These are phyloP conservation scores for Strix uralensis DNA, from an alignment of 2,113 vertebrate genomes.

Conservation along the genomic window DNA sequence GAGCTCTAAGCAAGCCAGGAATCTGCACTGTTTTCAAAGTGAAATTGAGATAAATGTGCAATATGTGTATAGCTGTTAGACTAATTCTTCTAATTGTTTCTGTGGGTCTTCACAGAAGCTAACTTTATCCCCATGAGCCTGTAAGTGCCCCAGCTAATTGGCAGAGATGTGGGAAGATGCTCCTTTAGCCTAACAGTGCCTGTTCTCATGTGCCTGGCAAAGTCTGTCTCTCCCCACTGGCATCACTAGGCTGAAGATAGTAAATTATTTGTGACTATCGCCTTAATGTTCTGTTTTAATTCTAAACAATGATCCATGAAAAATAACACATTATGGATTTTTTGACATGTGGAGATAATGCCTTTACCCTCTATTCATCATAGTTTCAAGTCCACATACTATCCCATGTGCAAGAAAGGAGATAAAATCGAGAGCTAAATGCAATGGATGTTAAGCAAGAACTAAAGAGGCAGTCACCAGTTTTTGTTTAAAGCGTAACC, in stretches of 20 bases:
- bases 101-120: background rate
- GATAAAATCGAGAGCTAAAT: background rate
- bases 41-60: conserved; percentile 27
- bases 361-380: background rate
- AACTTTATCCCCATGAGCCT: background rate
- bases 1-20: background rate
- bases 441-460: background rate
- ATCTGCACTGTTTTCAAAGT: background rate
- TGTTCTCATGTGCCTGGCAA: background rate
- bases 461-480: background rate
- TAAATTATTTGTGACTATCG: background rate
- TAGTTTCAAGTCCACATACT: background rate
- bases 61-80: background rate
- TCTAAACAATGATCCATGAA: background rate
- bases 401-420: background rate
- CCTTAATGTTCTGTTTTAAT: background rate
- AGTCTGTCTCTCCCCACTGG: background rate
- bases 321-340: background rate
- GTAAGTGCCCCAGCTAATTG: background rate
- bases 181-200: background rate
- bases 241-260: background rate
- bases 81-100: conserved; percentile 34
- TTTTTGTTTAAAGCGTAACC: background rate
- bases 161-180: accelerated
- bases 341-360: background rate